phyloP scores from a whole-genome alignment of 2,888 invertebrate genomes.

The Galerucella nymphaeae region DNA sequence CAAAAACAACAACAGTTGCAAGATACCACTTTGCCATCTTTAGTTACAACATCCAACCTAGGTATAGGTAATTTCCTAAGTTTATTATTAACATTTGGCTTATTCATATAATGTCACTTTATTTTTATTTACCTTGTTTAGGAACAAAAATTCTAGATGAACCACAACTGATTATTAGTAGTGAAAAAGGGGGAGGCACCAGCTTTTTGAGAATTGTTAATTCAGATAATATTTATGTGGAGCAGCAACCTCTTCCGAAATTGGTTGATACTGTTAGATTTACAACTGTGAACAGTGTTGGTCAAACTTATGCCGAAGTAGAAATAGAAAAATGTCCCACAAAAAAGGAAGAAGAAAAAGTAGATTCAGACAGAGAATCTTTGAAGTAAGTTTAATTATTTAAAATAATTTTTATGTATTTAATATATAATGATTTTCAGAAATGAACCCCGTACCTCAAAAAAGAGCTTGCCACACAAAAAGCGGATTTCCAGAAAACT shows the following conservation, averaged over 20 bases:
- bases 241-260: slow-evolving; percentile 53
- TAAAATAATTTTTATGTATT: not conserved
- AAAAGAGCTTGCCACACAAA: slow-evolving; percentile 85
- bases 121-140: slow-evolving; percentile 15
- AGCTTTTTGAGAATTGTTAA: slow-evolving; percentile 61
- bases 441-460: slow-evolving; percentile 61
- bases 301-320: slow-evolving; percentile 9
- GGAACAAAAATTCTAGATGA: slow-evolving; percentile 56
- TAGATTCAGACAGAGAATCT: slow-evolving; percentile 60
- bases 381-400: slow-evolving; percentile 42
- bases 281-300: slow-evolving; percentile 33
- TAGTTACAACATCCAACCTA: slow-evolving; percentile 43
- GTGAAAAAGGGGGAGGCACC: slow-evolving; percentile 47
- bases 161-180: slow-evolving; percentile 57
- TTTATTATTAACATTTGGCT: slow-evolving; percentile 3
- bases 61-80: slow-evolving; percentile 26
- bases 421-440: slow-evolving; percentile 45
- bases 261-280: slow-evolving; percentile 50
- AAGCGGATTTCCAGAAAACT: slow-evolving; percentile 85
- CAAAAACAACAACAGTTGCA: slow-evolving; percentile 69
- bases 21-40: slow-evolving; percentile 53
- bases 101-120: not conserved
- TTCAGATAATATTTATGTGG: slow-evolving; percentile 59
- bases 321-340: slow-evolving; percentile 28
- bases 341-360: slow-evolving; percentile 57